Base-by-base conservation (phyloP, 2,113 vertebrate species). In the Archocentrus centrarchus region DNA sequence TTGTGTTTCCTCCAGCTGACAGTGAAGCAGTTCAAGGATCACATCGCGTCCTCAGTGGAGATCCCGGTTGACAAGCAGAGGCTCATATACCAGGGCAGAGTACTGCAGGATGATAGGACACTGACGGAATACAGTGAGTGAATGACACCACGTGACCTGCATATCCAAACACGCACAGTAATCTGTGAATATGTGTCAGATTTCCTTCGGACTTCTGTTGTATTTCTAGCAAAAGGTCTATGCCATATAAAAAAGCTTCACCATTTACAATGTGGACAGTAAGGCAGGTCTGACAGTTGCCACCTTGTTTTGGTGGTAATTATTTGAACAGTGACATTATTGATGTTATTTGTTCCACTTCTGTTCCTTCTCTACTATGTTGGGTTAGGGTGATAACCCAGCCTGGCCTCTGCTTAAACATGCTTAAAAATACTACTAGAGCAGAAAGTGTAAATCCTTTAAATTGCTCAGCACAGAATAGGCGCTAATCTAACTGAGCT, bases 51-150 rank as follows among this genome's bases (percentile, higher is more conserved):
- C 5, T 95, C 96, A 1, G 97, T 97, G 73, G 96, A 95, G 80
- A 97, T 97, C 78, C 96, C 96, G 0, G 94, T 95, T 1, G 96
- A 97, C 89, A 97, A 97, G 79, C 97, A 97, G 75, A 94, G 97
- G 68, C 96, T 97, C 76, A 97, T 97, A 86, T 97, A 97, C 75
- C 97, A 97, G 92, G 97, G 97, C 14, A 94, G 96, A 59, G 97
- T 97, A 85, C 90, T 97, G 84, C 97, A 97, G 84, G 97, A 97
- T 61, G 97, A 97, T 59, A 96, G 95, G 85, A 97, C 95, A 58
- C 95, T 97, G 37, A 93, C 95, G 68, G 97, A 97, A 80, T 97
- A 97, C 93, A 97, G 97, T 97, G 91, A 96, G 97, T 90, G 44
- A n/a, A n/a, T 22, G 77, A 57, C 20, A 58, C 11, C 60, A 32